These are phyloP conservation scores for Chelonoidis abingdonii DNA, from an alignment of 2,113 vertebrate genomes.

Conservation along the genomic window DNA sequence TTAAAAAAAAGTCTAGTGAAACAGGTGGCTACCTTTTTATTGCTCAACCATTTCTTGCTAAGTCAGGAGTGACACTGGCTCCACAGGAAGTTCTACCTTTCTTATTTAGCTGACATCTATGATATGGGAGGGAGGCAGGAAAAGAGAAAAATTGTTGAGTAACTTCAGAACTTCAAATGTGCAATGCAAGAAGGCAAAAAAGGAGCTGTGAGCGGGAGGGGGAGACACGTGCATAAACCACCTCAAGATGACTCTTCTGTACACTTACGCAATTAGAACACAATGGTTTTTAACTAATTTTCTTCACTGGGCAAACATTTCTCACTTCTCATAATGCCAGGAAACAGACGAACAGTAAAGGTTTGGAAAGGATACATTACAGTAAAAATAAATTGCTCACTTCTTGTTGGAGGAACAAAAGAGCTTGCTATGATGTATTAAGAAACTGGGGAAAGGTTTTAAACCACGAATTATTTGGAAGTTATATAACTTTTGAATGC, in stretches of 20 bases:
- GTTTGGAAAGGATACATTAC: not conserved
- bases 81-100: not conserved
- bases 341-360: constrained; percentile 56
- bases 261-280: constrained; percentile 31
- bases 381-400: constrained; percentile 33
- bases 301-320: constrained; percentile 54
- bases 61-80: not conserved
- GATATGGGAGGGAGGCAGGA: not conserved
- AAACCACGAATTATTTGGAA: not conserved
- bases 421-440: not conserved
- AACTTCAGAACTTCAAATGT: not conserved
- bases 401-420: not conserved
- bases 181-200: not conserved
- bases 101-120: accelerated
- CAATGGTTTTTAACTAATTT: not conserved
- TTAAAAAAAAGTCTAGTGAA: not conserved
- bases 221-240: not conserved
- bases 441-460: not conserved
- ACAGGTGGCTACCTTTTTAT: too few relatives aligned
- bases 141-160: not conserved
- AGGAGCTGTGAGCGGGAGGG: not conserved
- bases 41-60: not conserved
- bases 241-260: constrained; percentile 11
- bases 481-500: not conserved
- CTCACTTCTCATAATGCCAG: constrained; percentile 71